Evolutionary conservation across 2,797 vertebrate genomes (phyloP).

Genomic region (Notolepis coatsorum): DNA sequence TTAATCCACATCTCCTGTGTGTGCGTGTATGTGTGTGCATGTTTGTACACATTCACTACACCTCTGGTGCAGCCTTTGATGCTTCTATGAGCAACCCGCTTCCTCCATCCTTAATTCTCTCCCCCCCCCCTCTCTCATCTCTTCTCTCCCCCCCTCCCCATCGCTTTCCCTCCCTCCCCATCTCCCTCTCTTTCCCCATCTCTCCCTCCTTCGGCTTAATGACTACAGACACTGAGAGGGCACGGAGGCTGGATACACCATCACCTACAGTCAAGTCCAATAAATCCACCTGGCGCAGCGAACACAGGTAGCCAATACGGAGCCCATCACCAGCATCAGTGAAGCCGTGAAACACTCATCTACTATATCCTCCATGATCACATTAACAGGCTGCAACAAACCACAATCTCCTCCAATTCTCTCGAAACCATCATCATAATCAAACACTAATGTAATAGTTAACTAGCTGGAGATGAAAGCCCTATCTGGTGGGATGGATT

Average conservation of each 20-base stretch:
- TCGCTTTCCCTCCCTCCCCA: background rate
- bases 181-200: background rate
- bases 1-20: conserved; percentile 23
- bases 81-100: conserved; percentile 26
- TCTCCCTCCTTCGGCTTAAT: conserved; percentile 20
- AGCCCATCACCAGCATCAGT: conserved; percentile 23
- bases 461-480: too few species aligned
- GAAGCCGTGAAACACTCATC: conserved; percentile 16
- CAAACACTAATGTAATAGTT: conserved; percentile 19
- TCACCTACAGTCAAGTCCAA: conserved; percentile 13
- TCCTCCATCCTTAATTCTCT: conserved; percentile 34
- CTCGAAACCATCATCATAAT: conserved; percentile 56
- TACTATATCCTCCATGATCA: conserved; percentile 28
- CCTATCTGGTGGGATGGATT: too few species aligned
- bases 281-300: too few species aligned
- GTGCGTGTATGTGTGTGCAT: background rate
- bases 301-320: conserved; percentile 7
- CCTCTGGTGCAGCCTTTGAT: conserved; percentile 28
- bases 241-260: background rate
- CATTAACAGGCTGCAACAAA: conserved; percentile 46
- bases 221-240: conserved; percentile 15
- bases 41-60: too few species aligned
- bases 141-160: background rate
- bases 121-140: too few species aligned
- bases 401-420: conserved; percentile 32